phyloP scores from a whole-genome alignment of 2,888 invertebrate genomes.

The Hirtodrosophila histrioides region DNA sequence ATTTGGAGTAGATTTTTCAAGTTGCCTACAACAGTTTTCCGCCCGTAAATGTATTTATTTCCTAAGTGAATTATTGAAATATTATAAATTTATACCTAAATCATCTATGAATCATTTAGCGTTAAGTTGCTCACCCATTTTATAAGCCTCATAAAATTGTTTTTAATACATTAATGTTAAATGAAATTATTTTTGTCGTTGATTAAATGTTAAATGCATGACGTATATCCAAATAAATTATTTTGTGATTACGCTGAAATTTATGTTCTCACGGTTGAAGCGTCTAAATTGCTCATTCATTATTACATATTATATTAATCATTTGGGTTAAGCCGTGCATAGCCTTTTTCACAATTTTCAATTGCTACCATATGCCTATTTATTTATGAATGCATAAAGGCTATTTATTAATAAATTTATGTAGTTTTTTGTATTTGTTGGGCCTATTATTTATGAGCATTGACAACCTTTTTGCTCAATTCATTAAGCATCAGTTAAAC shows the following conservation, averaged over 20 bases:
- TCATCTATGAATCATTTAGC: neutral
- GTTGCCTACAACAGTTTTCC: too few relatives aligned
- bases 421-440: neutral
- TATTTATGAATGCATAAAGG: conserved; percentile 18
- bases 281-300: conserved; percentile 33
- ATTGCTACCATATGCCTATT: conserved; percentile 4
- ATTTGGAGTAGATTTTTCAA: too few relatives aligned
- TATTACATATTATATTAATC: conserved; percentile 15
- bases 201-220: neutral
- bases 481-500: conserved; percentile 34
- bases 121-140: neutral
- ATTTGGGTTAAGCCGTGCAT: neutral
- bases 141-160: conserved; percentile 13
- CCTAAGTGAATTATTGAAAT: too few relatives aligned
- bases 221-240: conserved; percentile 29
- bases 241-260: conserved; percentile 34
- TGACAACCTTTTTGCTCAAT: conserved; percentile 40
- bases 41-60: too few relatives aligned
- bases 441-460: conserved; percentile 27
- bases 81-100: too few relatives aligned
- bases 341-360: neutral
- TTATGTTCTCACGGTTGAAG: conserved; percentile 29
- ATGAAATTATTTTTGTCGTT: neutral
- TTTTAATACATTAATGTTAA: conserved; percentile 21
- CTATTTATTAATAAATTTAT: conserved; percentile 5